These are phyloP conservation scores for Pantelozetes paolii DNA, from an alignment of 2,888 invertebrate genomes.

Conservation along the genomic window DNA sequence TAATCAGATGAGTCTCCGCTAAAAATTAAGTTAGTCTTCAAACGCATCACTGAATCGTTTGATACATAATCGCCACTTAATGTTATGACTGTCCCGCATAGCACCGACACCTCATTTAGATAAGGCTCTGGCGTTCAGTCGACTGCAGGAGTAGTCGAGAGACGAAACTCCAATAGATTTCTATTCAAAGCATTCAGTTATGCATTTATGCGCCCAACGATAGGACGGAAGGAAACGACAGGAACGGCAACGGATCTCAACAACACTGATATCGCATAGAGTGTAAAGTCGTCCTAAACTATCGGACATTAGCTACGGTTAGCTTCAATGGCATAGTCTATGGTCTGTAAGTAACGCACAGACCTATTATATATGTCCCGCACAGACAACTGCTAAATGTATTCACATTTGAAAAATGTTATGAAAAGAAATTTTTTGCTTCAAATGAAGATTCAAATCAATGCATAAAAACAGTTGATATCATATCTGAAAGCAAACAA, in stretches of 20 bases:
- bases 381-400: too few species aligned
- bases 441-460: background rate
- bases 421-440: slow-evolving; percentile 9
- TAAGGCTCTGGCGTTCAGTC: background rate
- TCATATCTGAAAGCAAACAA: slow-evolving; percentile 7
- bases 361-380: too few species aligned
- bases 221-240: slow-evolving; percentile 32
- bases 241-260: slow-evolving; percentile 11
- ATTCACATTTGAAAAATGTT: background rate
- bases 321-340: background rate
- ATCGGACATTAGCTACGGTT: slow-evolving; percentile 33
- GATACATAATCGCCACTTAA: slow-evolving; percentile 23
- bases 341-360: background rate
- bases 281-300: background rate
- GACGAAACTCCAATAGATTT: background rate
- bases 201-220: slow-evolving; percentile 17
- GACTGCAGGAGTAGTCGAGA: background rate
- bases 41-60: background rate
- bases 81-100: slow-evolving; percentile 4
- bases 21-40: slow-evolving; percentile 11
- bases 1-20: slow-evolving; percentile 15
- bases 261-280: slow-evolving; percentile 1
- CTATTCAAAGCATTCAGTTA: slow-evolving; percentile 22
- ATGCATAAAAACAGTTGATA: background rate
- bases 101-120: slow-evolving; percentile 23